Evolutionary conservation across 1,140 invertebrate species (phyloP).

Genomic region (Hylaeus anthracinus): DNA sequence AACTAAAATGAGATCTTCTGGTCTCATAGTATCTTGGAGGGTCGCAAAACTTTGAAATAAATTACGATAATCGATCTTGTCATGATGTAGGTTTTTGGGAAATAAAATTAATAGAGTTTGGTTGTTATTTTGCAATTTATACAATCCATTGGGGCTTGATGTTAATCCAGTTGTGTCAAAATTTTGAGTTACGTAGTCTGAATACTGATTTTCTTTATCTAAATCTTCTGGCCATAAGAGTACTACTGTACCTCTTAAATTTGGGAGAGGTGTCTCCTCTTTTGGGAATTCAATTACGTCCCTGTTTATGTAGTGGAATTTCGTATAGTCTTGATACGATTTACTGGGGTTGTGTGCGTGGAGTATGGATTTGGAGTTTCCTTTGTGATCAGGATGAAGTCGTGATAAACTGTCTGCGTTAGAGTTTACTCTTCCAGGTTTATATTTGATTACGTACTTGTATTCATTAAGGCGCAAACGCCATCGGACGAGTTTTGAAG

Average conservation of each 20-base stretch:
- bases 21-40: not conserved
- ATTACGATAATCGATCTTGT: constrained; percentile 5
- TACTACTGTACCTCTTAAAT: no score
- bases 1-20: not conserved
- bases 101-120: constrained; percentile 7
- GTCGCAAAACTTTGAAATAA: not conserved
- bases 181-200: not conserved
- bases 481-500: not conserved
- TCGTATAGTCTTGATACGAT: no score
- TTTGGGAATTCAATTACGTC: no score
- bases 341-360: no score
- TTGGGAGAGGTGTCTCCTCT: no score
- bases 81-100: not conserved
- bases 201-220: no score
- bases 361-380: not conserved
- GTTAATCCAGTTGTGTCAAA: not conserved
- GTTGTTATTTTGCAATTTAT: not conserved
- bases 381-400: not conserved
- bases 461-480: constrained; percentile 5
- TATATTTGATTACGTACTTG: constrained; percentile 1
- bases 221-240: no score
- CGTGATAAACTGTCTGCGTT: not conserved
- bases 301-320: no score
- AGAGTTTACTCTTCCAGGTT: not conserved
- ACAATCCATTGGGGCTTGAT: not conserved